Evolutionary conservation across 1,140 invertebrate genomes (phyloP), one percentile per base, ranked within the genome.

Genomic region (Nomia melanderi): DNA sequence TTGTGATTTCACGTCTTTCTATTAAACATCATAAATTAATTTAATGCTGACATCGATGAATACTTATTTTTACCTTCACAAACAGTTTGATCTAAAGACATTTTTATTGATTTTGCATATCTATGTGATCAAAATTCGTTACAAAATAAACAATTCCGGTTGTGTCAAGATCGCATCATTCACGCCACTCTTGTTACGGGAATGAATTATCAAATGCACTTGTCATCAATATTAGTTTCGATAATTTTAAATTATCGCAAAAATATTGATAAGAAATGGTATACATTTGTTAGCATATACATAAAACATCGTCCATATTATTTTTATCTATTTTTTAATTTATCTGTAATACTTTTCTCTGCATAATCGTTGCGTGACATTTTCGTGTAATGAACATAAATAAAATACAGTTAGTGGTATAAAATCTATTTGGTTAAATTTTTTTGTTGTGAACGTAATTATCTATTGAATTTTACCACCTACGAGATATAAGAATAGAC

Each of bases 51-150:
- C 63, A 25, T 47, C 53, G 41, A 5, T 78, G 33, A 69, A 69
- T 50, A 59, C n/a, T 70, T 72, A 70, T 54, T 73, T 78, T 88
- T 93, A 95, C 95, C 95, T 94, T 96, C 95, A 88, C 95, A 96
- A 77, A 95, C 95, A 54, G 95, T 96, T 92, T 96, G 95, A 93
- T 96, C 95, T 60, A 95, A 86, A 72, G 95, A 96, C 95, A 96
- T 96, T 79, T 83, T 89, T 59, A 31, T 62, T 27, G 44, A 47
- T n/a, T 29, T 23, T 17, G 2, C 23, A 14, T 20, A 36, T 60
- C 17, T 17, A 60, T 60, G 14, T 67, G 56, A 69, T 31, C 1
- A 2, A 14, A 23, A 20, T 6, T 0, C 9, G 12, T 44, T 50
- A 12, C 11, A 66, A 53, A 66, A 69, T 31, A 76, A 69, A 76